Base-by-base conservation (phyloP, 2,888 invertebrate genomes). In the Troilus luridus region DNA sequence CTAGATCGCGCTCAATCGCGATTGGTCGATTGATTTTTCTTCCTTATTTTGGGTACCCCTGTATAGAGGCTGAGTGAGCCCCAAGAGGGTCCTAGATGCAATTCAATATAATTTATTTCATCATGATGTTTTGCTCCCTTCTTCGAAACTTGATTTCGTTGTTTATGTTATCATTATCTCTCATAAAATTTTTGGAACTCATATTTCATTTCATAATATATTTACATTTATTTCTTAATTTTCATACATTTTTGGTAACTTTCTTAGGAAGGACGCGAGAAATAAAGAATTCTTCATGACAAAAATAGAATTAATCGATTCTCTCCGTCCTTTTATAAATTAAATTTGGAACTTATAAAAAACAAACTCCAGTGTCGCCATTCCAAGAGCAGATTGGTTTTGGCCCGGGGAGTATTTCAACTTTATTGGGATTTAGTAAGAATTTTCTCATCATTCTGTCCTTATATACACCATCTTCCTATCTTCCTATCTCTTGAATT, bases 381-480 rank as follows among this genome's bases (percentile, higher is more conserved):
- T 56, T n/a, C 85, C 72, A 77, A 21, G 54, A n/a, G 11, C 56
- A n/a, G 85, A 85, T 85, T 85, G 56, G n/a, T 85, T 56, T 85
- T 5, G 81, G 81, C 8, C n/a, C 24, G n/a, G n/a, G 72, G 41
- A 27, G 72, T 27, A 24, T 41, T 77, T 77, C 72, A 58, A 85
- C 85, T 85, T 85, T 85, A 85, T 54, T 58, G 85, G 85, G 85
- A 85, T 85, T 85, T 85, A 58, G 85, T n/a, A 58, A n/a, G 85
- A 85, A 85, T 85, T 85, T 54, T 85, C 56, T 85, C 56, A 85
- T 85, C 21, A 85, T 85, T 85, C 81, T 54, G 9, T 81, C 85
- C 56, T 14, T 56, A 85, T 56, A 56, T 85, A 85, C 85, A 85
- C 56, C 56, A 58, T 24, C 17, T 24, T 77, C n/a, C n/a, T n/a